Base-by-base conservation (phyloP, 2,888 invertebrate species). In the Andrena bucephala region DNA sequence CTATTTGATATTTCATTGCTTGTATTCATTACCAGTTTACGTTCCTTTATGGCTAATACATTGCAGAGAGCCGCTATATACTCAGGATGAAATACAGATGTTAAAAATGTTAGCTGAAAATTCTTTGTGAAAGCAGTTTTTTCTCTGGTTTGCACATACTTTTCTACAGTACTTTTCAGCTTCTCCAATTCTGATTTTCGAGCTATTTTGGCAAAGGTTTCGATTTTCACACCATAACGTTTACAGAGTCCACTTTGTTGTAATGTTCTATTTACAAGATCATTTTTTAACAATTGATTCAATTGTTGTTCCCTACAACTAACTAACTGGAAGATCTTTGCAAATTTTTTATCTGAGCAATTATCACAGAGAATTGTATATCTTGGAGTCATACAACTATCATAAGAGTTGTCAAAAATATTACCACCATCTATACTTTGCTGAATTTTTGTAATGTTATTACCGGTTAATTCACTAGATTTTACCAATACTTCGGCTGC, bases 401-500 rank as follows among this genome's bases (percentile, higher is more conserved):
- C 85, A 31, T 91, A 90, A 0, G 90, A 90, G 54, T 87, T 87
- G 0, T 88, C 88, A 1, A 87, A 74, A 0, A 90, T 88, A 24
- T 87, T 90, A 6, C 86, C 89, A 6, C 80, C 85, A 16, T 87
- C 89, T 48, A 91, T 89, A 60, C 88, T 92, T 33, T 90, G 91
- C 24, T 92, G 90, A 3, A 92, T 92, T 27, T 92, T 95, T 79
- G 95, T 95, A 77, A 95, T 95, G 90, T 96, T 95, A 93, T 96
- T 96, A 85, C 95, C 95, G 90, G 95, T 95, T 16, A 89, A 76
- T n/a, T 88, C 89, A 13, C 96, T 96, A 92, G 95, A 95, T 81
- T 97, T 97, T 1, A 96, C 97, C 87, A 98, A 95, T 52, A 97
- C 98, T 94, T 97, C 97, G 7, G 98, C 98, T 0, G 98, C 99